phyloP scores from a whole-genome alignment of 2,113 vertebrate species.

The Labeo catla region DNA sequence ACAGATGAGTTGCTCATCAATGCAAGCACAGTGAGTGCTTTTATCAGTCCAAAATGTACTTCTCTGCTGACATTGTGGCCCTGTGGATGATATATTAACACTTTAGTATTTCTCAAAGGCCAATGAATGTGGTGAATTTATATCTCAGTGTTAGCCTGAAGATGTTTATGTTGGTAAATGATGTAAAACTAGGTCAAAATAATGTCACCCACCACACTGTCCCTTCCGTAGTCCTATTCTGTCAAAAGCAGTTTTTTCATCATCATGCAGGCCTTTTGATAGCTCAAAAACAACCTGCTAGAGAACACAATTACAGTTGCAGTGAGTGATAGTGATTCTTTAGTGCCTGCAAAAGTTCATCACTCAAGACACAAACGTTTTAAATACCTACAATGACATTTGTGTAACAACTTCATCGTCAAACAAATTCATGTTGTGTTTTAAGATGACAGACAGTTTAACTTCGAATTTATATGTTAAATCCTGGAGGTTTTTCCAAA shows the following conservation, averaged over 20 bases:
- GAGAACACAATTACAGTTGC: constrained; percentile 20
- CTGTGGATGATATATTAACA: constrained; percentile 53
- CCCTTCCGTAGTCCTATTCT: constrained; percentile 73
- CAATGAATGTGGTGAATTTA: not conserved
- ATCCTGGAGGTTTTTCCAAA: not conserved
- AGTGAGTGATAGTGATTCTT: not conserved
- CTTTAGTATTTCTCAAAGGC: not conserved
- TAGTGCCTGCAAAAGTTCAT: not conserved
- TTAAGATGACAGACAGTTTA: not conserved
- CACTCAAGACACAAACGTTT: not conserved
- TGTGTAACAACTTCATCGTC: not conserved
- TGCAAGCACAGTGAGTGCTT: constrained; percentile 76
- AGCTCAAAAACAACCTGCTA: constrained; percentile 81
- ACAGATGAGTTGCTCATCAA: constrained; percentile 75
- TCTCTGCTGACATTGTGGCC: constrained; percentile 70
- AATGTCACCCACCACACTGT: constrained; percentile 70
- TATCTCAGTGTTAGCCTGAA: not conserved
- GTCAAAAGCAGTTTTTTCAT: constrained; percentile 69
- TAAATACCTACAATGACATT: not conserved
- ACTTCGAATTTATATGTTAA: not conserved
- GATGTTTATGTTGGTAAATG: not conserved
- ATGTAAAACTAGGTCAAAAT: not conserved
- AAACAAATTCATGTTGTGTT: not conserved
- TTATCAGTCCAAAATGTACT: constrained; percentile 77
- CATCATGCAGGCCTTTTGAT: constrained; percentile 64